Base-by-base conservation (phyloP, 2,888 invertebrate genomes). In the Lepidocyrtoides sp. region DNA sequence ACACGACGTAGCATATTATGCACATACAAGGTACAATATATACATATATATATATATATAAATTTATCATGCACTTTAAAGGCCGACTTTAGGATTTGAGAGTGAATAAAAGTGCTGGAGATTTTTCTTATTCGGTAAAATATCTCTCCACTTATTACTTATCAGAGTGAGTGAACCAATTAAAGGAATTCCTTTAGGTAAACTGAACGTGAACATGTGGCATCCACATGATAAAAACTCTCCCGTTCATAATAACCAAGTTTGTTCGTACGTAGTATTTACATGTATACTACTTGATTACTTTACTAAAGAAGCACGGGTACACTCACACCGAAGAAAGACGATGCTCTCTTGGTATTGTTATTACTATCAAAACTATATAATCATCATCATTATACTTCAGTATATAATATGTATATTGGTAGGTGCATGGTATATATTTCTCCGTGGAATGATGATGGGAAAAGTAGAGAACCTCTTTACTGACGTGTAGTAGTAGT, bases 131-230 rank as follows among this genome's bases (percentile, higher is more conserved):
- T n/a, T 26, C 20, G 26, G 60, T 26, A 60, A 10, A 8, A 12
- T 32, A 51, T 48, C 12, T n/a, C n/a, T n/a, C n/a, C 23, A 79
- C 32, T 79, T 54, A 54, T 69, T 69, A n/a, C n/a, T n/a, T 36
- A 69, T 17, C 41, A 36, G n/a, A 48, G 48, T 26, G 48, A 75
- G 75, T 36, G 79, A 32, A 36, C 79, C 79, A 79, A 79, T 79
- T 79, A 79, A 79, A 79, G 32, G 57, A 79, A 57, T 57, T 79
- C 57, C 36, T 57, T 29, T 79, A 57, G 29, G 79, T 57, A 79
- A 54, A 32, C 36, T 54, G 17, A 79, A 79, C 26, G 20, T 10
- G 83, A 60, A 66, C 83, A 84, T 84, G 83, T 66, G 83, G 83
- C 51, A 84, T 72, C 72, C 84, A 54, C 84, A 72, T 85, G 69